These are phyloP conservation scores for Pantelozetes paolii DNA, from an alignment of 2,888 invertebrate genomes.

Conservation along the genomic window DNA sequence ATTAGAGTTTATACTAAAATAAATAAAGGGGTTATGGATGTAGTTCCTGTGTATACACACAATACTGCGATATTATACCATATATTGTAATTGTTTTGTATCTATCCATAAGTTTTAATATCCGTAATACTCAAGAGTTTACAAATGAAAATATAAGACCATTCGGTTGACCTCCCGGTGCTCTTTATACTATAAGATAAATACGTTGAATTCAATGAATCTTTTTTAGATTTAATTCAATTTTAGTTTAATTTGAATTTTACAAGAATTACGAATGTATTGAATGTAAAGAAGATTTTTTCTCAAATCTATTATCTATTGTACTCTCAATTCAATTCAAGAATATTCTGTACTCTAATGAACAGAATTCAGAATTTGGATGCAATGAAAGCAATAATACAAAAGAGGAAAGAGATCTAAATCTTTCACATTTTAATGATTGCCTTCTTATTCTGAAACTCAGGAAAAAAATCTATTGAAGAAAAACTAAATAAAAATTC, in stretches of 20 bases:
- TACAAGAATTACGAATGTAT: background rate
- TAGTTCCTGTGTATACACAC: too few species aligned
- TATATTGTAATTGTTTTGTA: too few species aligned
- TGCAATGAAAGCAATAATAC: background rate
- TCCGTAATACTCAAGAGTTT: too few species aligned
- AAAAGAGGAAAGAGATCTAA: background rate
- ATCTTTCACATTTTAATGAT: slow-evolving; percentile 1
- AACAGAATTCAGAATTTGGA: background rate
- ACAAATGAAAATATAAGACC: too few species aligned
- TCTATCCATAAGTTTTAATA: too few species aligned
- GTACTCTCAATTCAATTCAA: background rate
- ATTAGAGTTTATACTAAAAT: too few species aligned
- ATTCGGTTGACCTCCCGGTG: too few species aligned
- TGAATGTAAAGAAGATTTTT: background rate
- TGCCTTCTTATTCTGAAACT: background rate
- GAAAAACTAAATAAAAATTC: background rate
- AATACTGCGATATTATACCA: too few species aligned
- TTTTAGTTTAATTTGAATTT: background rate
- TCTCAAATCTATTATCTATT: background rate
- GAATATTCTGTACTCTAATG: background rate
- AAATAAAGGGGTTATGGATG: too few species aligned
- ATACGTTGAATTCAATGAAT: too few species aligned
- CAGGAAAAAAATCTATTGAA: background rate
- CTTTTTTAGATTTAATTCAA: background rate
- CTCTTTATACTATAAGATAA: too few species aligned